Conservation (phyloP, 2,113 vertebrate genomes). For the Chitala chitala region DNA sequence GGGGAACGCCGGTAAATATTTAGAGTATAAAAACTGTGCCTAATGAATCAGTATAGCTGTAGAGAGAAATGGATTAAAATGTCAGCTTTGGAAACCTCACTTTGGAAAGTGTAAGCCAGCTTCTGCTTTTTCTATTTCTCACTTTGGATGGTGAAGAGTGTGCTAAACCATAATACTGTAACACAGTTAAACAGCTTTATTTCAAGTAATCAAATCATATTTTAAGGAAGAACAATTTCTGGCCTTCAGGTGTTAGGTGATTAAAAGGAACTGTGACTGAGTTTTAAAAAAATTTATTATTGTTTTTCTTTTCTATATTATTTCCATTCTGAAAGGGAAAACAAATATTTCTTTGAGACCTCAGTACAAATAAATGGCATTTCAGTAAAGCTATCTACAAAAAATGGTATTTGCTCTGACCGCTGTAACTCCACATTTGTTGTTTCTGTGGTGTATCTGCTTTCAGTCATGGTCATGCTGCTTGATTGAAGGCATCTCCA, state of each 20-base stretch:
- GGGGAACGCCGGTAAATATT: slow-evolving; percentile 76
- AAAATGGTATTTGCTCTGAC: slow-evolving; percentile 38
- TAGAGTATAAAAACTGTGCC: slow-evolving; percentile 74
- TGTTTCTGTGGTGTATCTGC: slow-evolving; percentile 45
- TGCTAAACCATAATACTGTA: slow-evolving; percentile 2
- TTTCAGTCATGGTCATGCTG: slow-evolving; percentile 41
- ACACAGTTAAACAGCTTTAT: background rate
- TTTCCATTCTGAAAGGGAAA: slow-evolving; percentile 36
- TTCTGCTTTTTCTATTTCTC: background rate
- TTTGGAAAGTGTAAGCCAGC: slow-evolving; percentile 17
- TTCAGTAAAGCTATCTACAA: slow-evolving; percentile 46
- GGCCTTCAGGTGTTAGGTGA: background rate
- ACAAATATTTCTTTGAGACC: slow-evolving; percentile 40
- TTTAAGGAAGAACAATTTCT: background rate
- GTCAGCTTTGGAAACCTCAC: slow-evolving; percentile 70
- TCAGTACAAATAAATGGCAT: slow-evolving; percentile 39
- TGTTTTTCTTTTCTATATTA: background rate
- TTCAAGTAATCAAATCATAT: slow-evolving; percentile 3
- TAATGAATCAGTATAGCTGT: slow-evolving; percentile 65
- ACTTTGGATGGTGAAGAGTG: slow-evolving; percentile 9
- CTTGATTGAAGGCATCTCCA: slow-evolving; percentile 46
- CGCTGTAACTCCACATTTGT: slow-evolving; percentile 35
- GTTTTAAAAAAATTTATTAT: too few species aligned
- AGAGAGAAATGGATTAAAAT: slow-evolving; percentile 57
- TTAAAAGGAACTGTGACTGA: background rate